phyloP scores from a whole-genome alignment of 1,140 invertebrate species.

The Drosophila hydei region DNA sequence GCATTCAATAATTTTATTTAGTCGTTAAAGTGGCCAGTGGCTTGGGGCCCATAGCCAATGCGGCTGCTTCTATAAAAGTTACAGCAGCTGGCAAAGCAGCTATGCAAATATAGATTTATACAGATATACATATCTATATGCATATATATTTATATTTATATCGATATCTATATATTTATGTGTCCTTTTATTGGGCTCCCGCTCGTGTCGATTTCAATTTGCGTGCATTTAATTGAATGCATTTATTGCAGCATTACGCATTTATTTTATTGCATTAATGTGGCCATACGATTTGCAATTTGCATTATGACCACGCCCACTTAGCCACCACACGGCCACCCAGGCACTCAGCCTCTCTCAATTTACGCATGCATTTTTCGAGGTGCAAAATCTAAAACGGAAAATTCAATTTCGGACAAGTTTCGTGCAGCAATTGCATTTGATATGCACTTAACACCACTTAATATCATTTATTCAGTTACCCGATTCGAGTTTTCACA shows the following conservation, averaged over 20 bases:
- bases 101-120: constrained; percentile 12
- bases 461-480: constrained; percentile 44
- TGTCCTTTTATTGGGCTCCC: constrained; percentile 4
- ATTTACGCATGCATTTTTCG: not conserved
- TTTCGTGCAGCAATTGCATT: constrained; percentile 34
- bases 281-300: constrained; percentile 24
- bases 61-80: not conserved
- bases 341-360: not conserved
- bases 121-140: not conserved
- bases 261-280: constrained; percentile 52
- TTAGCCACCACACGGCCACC: not conserved
- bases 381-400: constrained; percentile 21
- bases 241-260: constrained; percentile 51
- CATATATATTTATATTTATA: not conserved
- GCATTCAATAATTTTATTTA: constrained; percentile 16
- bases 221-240: constrained; percentile 47
- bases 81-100: constrained; percentile 2
- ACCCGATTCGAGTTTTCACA: not conserved
- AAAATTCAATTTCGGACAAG: constrained; percentile 38
- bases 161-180: constrained; percentile 9
- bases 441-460: constrained; percentile 39
- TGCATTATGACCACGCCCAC: not conserved
- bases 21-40: constrained; percentile 12
- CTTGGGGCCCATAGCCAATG: too few species aligned
- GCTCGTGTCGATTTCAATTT: constrained; percentile 50